phyloP scores from a whole-genome alignment of 2,113 vertebrate species.

The Tupaia chinensis region DNA sequence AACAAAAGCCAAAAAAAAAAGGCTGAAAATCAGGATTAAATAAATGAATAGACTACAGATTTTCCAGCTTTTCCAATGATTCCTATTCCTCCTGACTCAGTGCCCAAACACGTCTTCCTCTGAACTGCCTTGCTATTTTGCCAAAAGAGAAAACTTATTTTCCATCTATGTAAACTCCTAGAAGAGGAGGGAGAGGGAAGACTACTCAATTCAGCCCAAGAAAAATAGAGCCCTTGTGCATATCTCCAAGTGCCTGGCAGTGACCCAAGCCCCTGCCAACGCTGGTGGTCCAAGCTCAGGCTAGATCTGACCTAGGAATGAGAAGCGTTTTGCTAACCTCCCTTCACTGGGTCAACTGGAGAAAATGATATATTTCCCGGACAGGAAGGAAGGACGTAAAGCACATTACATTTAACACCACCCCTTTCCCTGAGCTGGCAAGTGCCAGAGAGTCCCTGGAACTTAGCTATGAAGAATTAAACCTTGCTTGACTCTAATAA shows the following conservation, averaged over 20 bases:
- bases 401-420: slow-evolving; percentile 57
- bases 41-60: slow-evolving; percentile 49
- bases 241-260: slow-evolving; percentile 73
- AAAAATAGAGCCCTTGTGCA: slow-evolving; percentile 79
- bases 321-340: slow-evolving; percentile 72
- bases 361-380: slow-evolving; percentile 70
- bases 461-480: slow-evolving; percentile 52
- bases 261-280: slow-evolving; percentile 62
- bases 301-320: slow-evolving; percentile 54
- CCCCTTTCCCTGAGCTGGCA: slow-evolving; percentile 55
- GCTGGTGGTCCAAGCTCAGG: slow-evolving; percentile 51
- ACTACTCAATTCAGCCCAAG: slow-evolving; percentile 73
- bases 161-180: slow-evolving; percentile 65
- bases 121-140: slow-evolving; percentile 64
- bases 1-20: neutral
- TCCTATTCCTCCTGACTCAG: slow-evolving; percentile 62
- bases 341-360: slow-evolving; percentile 67
- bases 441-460: slow-evolving; percentile 65
- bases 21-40: slow-evolving; percentile 56
- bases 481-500: slow-evolving; percentile 59
- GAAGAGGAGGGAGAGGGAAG: slow-evolving; percentile 69
- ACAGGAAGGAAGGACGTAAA: slow-evolving; percentile 75
- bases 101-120: slow-evolving; percentile 73
- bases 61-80: slow-evolving; percentile 67
- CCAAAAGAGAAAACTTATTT: slow-evolving; percentile 76